These are phyloP conservation scores for Anomalospiza imberbis DNA, from an alignment of 2,797 vertebrate species.

Conservation along the genomic window DNA sequence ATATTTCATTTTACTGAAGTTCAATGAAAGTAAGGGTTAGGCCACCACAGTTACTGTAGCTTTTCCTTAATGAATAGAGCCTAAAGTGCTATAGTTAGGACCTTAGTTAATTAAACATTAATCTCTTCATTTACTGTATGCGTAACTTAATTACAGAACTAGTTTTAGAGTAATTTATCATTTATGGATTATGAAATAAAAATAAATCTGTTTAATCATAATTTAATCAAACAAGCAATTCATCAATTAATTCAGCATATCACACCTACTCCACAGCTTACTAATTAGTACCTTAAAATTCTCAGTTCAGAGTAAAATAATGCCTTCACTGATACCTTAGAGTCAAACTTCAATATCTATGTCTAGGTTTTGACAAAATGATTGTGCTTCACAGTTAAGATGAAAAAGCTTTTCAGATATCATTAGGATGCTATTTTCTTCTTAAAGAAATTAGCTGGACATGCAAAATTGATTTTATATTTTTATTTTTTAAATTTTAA, in stretches of 20 bases:
- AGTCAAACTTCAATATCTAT: not conserved
- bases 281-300: constrained; percentile 21
- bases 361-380: not conserved
- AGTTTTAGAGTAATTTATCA: constrained; percentile 50
- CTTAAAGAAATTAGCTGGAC: not conserved
- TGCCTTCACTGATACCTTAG: not conserved
- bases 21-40: not conserved
- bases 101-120: constrained; percentile 52
- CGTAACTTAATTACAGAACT: constrained; percentile 38
- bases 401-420: not conserved
- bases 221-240: constrained; percentile 57
- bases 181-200: constrained; percentile 56
- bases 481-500: not conserved
- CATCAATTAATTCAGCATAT: constrained; percentile 38
- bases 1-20: not conserved
- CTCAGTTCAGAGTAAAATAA: not conserved
- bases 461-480: not conserved
- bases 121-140: constrained; percentile 47
- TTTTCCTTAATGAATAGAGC: not conserved
- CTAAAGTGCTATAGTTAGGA: not conserved
- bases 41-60: not conserved
- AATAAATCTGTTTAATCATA: constrained; percentile 58
- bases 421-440: not conserved
- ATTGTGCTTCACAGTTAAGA: not conserved
- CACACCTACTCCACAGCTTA: not conserved